Conservation (phyloP, 2,888 invertebrate species). For the Stegophylla sp. region DNA sequence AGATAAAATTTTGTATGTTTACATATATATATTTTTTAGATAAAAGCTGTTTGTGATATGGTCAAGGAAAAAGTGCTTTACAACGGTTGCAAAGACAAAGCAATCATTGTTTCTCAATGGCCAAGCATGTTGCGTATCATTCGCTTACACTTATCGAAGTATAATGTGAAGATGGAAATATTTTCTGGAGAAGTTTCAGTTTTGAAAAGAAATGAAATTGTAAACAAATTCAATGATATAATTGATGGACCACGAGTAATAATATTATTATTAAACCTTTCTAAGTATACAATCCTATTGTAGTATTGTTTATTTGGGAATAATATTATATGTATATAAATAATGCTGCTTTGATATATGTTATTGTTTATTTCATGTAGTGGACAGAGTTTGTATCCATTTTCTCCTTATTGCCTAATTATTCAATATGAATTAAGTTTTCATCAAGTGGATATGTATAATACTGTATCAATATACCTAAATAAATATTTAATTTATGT, state of each 20-base stretch:
- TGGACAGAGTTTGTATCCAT: too few species aligned
- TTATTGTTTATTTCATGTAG: too few species aligned
- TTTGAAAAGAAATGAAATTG: conserved; percentile 73
- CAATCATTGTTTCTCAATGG: conserved; percentile 93
- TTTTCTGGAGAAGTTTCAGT: conserved; percentile 81
- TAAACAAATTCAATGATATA: conserved; percentile 76
- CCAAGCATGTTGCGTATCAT: conserved; percentile 80
- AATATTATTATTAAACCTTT: too few species aligned
- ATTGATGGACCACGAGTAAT: conserved; percentile 69
- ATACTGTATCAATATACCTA: too few species aligned
- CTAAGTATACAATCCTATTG: too few species aligned
- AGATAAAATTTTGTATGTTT: background rate
- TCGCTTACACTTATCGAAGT: conserved; percentile 69
- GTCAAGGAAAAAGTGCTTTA: conserved; percentile 68
- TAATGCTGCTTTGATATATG: too few species aligned
- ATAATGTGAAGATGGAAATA: conserved; percentile 68
- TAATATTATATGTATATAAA: too few species aligned
- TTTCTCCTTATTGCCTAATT: too few species aligned
- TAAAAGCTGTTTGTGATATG: conserved; percentile 69
- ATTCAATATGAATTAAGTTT: too few species aligned
- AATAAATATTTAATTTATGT: too few species aligned
- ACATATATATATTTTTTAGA: conserved; percentile 64
- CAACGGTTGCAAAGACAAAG: conserved; percentile 70
- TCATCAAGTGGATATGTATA: too few species aligned
- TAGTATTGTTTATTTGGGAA: too few species aligned